A percentile compares a stretch with the other conserved stretches of the same genome.
Conservation (phyloP, 2,113 vertebrate genomes). For the Plestiodon gilberti region DNA sequence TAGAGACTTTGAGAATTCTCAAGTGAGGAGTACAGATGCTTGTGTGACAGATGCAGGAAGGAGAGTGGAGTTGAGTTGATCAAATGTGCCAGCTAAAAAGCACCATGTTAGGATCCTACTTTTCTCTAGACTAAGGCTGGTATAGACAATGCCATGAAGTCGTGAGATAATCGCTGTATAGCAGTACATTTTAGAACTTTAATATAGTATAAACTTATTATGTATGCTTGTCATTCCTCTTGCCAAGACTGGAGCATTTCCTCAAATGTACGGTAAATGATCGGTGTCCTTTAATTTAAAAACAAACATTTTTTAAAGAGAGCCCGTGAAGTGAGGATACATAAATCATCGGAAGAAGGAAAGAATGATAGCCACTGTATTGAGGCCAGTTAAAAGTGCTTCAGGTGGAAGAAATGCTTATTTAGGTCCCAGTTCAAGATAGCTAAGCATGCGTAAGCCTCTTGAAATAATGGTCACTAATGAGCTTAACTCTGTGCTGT, state of each 20-base stretch:
- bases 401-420: not conserved
- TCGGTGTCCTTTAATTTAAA: not conserved
- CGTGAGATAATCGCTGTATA: too few species aligned
- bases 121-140: not conserved
- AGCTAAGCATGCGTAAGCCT: not conserved
- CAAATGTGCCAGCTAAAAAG: not conserved
- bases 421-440: not conserved
- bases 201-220: too few species aligned
- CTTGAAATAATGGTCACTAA: not conserved
- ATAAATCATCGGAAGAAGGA: not conserved
- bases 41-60: slow-evolving; percentile 7
- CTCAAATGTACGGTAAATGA: not conserved
- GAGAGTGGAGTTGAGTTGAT: slow-evolving; percentile 1
- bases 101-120: not conserved
- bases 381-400: not conserved
- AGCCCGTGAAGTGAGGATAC: slow-evolving; percentile 8
- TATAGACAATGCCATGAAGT: not conserved
- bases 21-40: slow-evolving; percentile 11
- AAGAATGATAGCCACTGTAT: slow-evolving; percentile 7
- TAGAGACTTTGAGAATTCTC: slow-evolving; percentile 52
- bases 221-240: too few species aligned
- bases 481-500: not conserved
- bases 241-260: not conserved
- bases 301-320: slow-evolving; percentile 4
- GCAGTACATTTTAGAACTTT: too few species aligned